These are phyloP conservation scores for Coregonus sp. DNA, from an alignment of 2,797 vertebrate species.

Conservation along the genomic window DNA sequence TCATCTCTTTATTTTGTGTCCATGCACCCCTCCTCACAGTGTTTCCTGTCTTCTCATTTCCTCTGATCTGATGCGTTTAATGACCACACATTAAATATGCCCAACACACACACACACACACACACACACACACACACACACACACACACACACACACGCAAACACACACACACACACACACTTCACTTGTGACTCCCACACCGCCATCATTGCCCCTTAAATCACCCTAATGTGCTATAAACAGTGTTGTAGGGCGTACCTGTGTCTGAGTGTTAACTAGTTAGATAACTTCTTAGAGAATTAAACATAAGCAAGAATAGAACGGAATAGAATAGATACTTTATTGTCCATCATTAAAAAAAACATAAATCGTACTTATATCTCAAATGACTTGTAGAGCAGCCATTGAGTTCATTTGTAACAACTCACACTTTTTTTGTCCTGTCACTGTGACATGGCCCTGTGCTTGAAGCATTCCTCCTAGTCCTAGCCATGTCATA, in stretches of 20 bases:
- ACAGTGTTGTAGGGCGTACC: too few relatives aligned
- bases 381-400: not conserved
- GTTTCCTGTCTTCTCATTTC: not conserved
- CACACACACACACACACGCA: not conserved
- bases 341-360: not conserved
- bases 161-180: conserved; percentile 3
- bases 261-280: not conserved
- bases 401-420: not conserved
- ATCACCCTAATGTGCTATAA: conserved; percentile 6
- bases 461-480: not conserved
- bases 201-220: not conserved
- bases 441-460: not conserved
- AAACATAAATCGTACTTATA: conserved; percentile 12
- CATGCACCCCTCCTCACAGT: not conserved
- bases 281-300: not conserved
- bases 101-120: not conserved
- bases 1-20: not conserved
- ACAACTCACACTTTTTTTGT: conserved; percentile 1
- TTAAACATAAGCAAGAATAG: not conserved
- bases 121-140: not conserved
- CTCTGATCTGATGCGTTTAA: not conserved
- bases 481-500: conserved; percentile 7
- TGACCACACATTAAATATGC: not conserved
- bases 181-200: not conserved
- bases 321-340: not conserved